phyloP scores from a whole-genome alignment of 1,140 invertebrate species.

The Caenorhabditis elegans region WBcel235 BX284606.5:8260501-8261000 shows the following conservation, averaged over 20 bases:
- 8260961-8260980: no score
- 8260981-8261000: no score
- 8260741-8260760: conserved; percentile 82
- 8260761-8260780: conserved; percentile 84
- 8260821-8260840: not conserved
- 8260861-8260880: no score
- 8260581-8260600: not conserved
- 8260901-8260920: no score
- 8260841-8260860: not conserved
- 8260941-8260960: no score
- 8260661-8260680: not conserved
- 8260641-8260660: conserved; percentile 1
- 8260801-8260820: not conserved
- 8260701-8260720: conserved; percentile 78
- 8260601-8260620: not conserved
- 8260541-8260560: not conserved
- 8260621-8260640: not conserved
- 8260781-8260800: conserved; percentile 69
- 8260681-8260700: not conserved
- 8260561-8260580: not conserved
- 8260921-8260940: no score
- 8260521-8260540: not conserved
- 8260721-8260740: conserved; percentile 80
- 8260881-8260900: no score
- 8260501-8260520: not conserved